Evolutionary conservation across 2,113 vertebrate species (phyloP).

Genomic region (Amblyornis subalaris): DNA sequence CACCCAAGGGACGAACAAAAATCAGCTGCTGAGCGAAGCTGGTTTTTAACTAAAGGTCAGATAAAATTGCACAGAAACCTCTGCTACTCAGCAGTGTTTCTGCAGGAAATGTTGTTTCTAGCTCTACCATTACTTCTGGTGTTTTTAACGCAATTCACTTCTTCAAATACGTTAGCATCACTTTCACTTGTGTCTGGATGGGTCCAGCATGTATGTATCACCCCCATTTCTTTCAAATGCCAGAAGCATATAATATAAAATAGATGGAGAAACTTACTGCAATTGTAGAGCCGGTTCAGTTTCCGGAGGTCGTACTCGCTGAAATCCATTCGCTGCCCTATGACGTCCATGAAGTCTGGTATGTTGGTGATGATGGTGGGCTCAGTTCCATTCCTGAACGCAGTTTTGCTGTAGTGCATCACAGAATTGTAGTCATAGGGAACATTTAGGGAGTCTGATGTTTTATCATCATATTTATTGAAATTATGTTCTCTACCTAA

Average conservation of each 20-base stretch:
- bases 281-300: conserved; percentile 86
- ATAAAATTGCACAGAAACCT: background rate
- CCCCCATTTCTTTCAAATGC: background rate
- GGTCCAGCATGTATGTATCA: background rate
- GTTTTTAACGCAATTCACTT: background rate
- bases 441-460: conserved; percentile 76
- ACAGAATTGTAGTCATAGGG: conserved; percentile 89
- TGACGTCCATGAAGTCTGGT: conserved; percentile 82
- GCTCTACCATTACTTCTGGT: background rate
- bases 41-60: conserved; percentile 35
- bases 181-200: background rate
- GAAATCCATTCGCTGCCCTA: conserved; percentile 93
- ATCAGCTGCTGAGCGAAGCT: background rate
- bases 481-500: conserved; percentile 86
- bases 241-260: background rate
- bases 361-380: conserved; percentile 90
- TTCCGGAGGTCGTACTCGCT: conserved; percentile 87
- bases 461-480: conserved; percentile 69
- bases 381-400: conserved; percentile 78
- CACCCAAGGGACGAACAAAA: conserved; percentile 13
- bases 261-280: conserved; percentile 74
- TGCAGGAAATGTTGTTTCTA: background rate
- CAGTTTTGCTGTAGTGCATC: conserved; percentile 88
- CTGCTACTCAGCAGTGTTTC: background rate
- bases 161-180: background rate